phyloP scores from a whole-genome alignment of 2,797 vertebrate species.

The Adrianichthys oophorus region DNA sequence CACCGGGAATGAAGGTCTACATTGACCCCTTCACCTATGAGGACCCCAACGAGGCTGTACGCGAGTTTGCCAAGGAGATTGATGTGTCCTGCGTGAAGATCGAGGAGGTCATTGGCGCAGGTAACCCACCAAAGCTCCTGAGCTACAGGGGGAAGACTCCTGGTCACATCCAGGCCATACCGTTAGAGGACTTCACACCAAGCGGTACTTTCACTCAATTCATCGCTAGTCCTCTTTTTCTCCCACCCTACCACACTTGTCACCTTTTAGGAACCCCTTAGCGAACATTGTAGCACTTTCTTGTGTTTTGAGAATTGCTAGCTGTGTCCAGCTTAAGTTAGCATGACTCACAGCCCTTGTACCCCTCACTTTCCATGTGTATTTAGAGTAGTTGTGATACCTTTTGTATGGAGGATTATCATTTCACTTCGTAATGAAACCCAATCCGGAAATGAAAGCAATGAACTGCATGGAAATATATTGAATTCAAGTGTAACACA shows the following conservation, averaged over 20 bases:
- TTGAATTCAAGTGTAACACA: constrained; percentile 1
- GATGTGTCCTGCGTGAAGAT: constrained; percentile 99
- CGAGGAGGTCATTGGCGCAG: constrained; percentile 99
- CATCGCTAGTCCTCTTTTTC: constrained; percentile 69
- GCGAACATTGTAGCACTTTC: constrained; percentile 43
- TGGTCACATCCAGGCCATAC: constrained; percentile 85
- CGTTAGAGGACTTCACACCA: constrained; percentile 85
- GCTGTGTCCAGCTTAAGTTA: constrained; percentile 36
- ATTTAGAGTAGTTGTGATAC: constrained; percentile 32
- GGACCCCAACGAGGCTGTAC: constrained; percentile 96
- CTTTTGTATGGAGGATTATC: constrained; percentile 41
- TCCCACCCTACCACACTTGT: constrained; percentile 49
- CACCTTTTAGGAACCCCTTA: constrained; percentile 54
- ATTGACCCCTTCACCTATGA: constrained; percentile 99
- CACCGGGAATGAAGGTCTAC: constrained; percentile 97
- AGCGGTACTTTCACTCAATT: constrained; percentile 84
- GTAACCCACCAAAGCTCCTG: constrained; percentile 86
- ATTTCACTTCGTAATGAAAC: constrained; percentile 31
- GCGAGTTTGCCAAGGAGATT: constrained; percentile 98
- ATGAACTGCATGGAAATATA: constrained; percentile 9
- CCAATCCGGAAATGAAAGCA: constrained; percentile 60
- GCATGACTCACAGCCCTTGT: constrained; percentile 38
- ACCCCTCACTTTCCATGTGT: constrained; percentile 26
- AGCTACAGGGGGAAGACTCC: constrained; percentile 83
- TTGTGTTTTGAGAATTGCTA: constrained; percentile 38